These are phyloP conservation scores for Balaeniceps rex DNA, from an alignment of 2,113 vertebrate species.

Conservation along the genomic window DNA sequence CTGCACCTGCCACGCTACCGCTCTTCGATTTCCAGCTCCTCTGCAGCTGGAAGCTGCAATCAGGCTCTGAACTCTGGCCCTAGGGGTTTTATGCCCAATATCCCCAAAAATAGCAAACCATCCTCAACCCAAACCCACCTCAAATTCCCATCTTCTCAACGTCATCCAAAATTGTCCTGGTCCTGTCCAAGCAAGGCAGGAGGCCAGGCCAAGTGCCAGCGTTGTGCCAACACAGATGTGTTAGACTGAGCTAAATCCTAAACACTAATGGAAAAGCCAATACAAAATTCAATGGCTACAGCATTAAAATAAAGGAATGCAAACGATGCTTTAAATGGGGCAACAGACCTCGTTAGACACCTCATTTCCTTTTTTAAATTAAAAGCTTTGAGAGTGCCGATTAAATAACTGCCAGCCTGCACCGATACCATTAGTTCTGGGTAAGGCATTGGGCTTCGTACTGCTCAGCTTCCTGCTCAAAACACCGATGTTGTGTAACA, in stretches of 20 bases:
- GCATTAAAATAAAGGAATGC: background rate
- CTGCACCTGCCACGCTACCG: background rate
- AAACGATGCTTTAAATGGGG: background rate
- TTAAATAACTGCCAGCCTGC: background rate
- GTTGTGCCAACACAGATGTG: rapidly evolving
- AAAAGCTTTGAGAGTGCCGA: background rate
- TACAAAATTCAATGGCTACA: background rate
- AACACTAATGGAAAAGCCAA: background rate
- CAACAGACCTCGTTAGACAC: background rate
- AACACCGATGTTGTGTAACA: rapidly evolving
- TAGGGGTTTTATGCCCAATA: background rate
- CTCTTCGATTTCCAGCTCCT: background rate
- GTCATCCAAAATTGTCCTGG: background rate
- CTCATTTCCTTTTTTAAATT: background rate
- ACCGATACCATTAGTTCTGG: background rate
- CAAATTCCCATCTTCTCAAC: background rate
- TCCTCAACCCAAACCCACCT: background rate
- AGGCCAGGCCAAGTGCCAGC: background rate
- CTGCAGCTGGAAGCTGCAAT: background rate
- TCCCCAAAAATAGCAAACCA: background rate
- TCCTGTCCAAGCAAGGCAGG: rapidly evolving
- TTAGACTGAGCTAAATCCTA: background rate
- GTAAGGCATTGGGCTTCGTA: background rate
- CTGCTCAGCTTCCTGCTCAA: background rate
- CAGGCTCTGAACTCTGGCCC: background rate